Percentiles rank a stretch among this genome's conserved stretches.
Conservation (phyloP, 2,113 vertebrate genomes). For the Gasterosteus aculeatus region DNA sequence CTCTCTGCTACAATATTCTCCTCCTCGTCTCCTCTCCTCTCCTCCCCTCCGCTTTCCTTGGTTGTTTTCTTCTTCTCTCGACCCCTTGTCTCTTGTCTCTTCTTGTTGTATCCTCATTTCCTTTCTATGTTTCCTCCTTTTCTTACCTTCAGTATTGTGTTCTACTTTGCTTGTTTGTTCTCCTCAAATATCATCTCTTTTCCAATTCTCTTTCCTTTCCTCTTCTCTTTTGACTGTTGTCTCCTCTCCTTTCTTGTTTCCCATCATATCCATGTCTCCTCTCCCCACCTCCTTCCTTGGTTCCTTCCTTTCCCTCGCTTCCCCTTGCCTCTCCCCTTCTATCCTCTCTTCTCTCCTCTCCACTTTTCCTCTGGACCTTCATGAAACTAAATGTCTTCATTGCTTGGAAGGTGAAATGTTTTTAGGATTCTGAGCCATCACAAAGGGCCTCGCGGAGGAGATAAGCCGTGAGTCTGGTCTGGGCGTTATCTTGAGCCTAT, state of each 20-base stretch:
- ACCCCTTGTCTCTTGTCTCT: not conserved
- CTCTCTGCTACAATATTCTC: slow-evolving; percentile 75
- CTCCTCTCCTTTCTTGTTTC: not conserved
- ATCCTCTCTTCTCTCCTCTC: not conserved
- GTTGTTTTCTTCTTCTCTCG: slow-evolving; percentile 2
- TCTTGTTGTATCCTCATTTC: not conserved
- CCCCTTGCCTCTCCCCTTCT: not conserved
- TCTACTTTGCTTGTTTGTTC: slow-evolving; percentile 14
- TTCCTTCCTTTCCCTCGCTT: not conserved
- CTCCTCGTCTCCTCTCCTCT: slow-evolving; percentile 29
- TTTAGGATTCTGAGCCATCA: slow-evolving; percentile 1
- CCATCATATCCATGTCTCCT: slow-evolving; percentile 4
- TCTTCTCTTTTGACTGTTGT: not conserved
- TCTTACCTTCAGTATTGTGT: not conserved
- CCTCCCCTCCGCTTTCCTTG: not conserved
- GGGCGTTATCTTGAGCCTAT: slow-evolving; percentile 5
- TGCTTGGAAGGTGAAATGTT: slow-evolving; percentile 22
- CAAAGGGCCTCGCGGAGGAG: not conserved
- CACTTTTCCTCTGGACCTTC: slow-evolving; percentile 10
- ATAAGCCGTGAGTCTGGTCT: not conserved
- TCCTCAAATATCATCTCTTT: not conserved
- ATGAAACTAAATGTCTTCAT: slow-evolving; percentile 19
- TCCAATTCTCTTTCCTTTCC: slow-evolving; percentile 1
- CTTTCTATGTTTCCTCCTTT: not conserved
- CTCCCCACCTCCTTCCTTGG: slow-evolving; percentile 3